A percentile compares a stretch with the other conserved stretches of the same genome.
These are phyloP conservation scores for Iselma pallidipennis DNA, from an alignment of 2,888 invertebrate species.

Conservation along the genomic window DNA sequence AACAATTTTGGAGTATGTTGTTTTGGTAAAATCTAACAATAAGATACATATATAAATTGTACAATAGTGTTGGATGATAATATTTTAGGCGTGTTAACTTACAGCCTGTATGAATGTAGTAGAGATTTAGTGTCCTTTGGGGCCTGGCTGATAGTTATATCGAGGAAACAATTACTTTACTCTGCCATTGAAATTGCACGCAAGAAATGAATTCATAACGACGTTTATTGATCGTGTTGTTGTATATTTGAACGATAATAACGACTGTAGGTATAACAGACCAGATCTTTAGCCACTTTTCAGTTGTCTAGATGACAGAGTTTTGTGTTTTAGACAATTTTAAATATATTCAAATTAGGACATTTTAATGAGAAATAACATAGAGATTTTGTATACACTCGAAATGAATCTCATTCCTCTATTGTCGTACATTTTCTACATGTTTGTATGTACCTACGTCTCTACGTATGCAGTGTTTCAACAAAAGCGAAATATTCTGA, in stretches of 20 bases:
- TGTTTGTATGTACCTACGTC: not conserved
- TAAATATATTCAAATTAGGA: not conserved
- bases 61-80: too few species aligned
- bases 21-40: too few species aligned
- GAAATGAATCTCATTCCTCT: not conserved
- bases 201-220: conserved; percentile 43
- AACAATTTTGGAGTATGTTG: too few species aligned
- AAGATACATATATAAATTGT: too few species aligned
- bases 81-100: not conserved
- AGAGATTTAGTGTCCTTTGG: conserved; percentile 30
- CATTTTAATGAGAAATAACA: not conserved
- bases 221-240: conserved; percentile 32
- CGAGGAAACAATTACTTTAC: conserved; percentile 42
- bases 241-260: too few species aligned
- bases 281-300: not conserved
- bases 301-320: not conserved
- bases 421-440: not conserved
- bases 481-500: not conserved
- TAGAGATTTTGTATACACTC: not conserved
- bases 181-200: conserved; percentile 33
- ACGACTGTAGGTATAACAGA: too few species aligned
- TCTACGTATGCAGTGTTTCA: not conserved
- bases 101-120: conserved; percentile 14
- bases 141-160: conserved; percentile 32
- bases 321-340: not conserved